phyloP scores from a whole-genome alignment of 2,113 vertebrate genomes.

The Phyllopteryx taeniolatus region DNA sequence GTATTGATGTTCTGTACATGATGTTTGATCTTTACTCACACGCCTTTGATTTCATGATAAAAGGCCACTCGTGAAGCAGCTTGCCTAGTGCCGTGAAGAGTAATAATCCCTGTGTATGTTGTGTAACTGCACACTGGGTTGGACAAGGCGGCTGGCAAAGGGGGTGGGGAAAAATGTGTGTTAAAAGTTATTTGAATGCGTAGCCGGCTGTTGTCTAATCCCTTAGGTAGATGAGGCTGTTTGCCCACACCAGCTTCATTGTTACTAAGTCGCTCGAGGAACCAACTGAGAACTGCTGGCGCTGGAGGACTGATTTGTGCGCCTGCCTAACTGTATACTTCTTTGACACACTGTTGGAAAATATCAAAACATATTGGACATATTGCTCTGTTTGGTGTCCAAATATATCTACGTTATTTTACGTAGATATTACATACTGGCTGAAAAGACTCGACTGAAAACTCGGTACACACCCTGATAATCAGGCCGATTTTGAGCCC shows the following conservation, averaged over 20 bases:
- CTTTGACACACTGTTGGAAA: not conserved
- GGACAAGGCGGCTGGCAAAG: constrained; percentile 34
- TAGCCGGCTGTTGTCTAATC: constrained; percentile 66
- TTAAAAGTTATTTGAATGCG: constrained; percentile 61
- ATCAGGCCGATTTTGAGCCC: too few relatives aligned
- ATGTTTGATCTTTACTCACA: not conserved
- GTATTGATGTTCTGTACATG: not conserved
- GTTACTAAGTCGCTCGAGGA: constrained; percentile 10
- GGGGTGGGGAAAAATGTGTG: constrained; percentile 48
- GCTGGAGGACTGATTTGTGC: not conserved
- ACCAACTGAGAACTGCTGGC: not conserved
- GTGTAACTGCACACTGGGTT: constrained; percentile 71
- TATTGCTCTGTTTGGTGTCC: too few relatives aligned
- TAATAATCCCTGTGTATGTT: constrained; percentile 80
- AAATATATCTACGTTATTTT: too few relatives aligned
- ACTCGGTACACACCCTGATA: too few relatives aligned
- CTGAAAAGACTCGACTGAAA: too few relatives aligned
- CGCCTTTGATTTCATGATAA: constrained; percentile 30
- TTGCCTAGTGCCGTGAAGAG: constrained; percentile 56
- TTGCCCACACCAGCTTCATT: constrained; percentile 31
- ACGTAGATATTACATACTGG: too few relatives aligned
- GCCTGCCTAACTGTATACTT: not conserved
- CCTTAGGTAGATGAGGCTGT: constrained; percentile 60
- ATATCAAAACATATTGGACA: too few relatives aligned
- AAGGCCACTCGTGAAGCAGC: constrained; percentile 64